phyloP scores from a whole-genome alignment of 30 jellyfish, hydroid and myxozoan genomes.

The Aurelia aurita region DNA sequence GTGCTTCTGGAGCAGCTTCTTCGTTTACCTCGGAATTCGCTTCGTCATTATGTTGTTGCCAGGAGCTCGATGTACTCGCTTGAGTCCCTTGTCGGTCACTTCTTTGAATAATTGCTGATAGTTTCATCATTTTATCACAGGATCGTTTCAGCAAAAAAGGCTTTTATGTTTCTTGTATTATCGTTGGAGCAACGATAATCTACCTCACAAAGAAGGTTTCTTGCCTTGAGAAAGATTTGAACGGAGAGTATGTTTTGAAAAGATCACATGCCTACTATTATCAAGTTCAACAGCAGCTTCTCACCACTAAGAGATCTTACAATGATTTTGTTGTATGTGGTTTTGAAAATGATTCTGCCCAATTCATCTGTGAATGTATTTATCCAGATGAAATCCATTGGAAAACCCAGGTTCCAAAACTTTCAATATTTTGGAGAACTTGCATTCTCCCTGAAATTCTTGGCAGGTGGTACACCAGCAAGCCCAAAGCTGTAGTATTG shows the following conservation, averaged over 20 bases:
- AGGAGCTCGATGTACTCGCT: not conserved
- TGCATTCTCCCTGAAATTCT: conserved; percentile 57
- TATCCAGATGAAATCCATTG: conserved; percentile 32
- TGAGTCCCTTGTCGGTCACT: not conserved
- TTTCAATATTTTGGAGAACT: no score
- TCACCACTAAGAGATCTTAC: conserved; percentile 42
- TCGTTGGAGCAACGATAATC: no score
- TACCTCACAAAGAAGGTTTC: conserved; percentile 31
- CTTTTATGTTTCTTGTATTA: no score
- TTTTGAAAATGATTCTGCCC: conserved; percentile 48
- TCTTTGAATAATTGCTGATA: not conserved
- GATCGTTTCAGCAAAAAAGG: no score
- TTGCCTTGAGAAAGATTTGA: conserved; percentile 40
- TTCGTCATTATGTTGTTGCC: no score
- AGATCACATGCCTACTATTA: conserved; percentile 60
- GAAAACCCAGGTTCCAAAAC: conserved; percentile 28
- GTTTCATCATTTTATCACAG: no score
- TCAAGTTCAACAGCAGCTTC: conserved; percentile 66
- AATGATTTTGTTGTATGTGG: no score
- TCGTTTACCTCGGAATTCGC: no score
- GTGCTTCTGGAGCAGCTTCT: no score
- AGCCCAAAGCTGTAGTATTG: conserved; percentile 16
- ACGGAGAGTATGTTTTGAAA: conserved; percentile 11
- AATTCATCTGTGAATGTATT: conserved; percentile 18
- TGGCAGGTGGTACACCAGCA: conserved; percentile 60